These are phyloP conservation scores for Apogon talboti DNA, from an alignment of 2,797 vertebrate species.

Conservation along the genomic window DNA sequence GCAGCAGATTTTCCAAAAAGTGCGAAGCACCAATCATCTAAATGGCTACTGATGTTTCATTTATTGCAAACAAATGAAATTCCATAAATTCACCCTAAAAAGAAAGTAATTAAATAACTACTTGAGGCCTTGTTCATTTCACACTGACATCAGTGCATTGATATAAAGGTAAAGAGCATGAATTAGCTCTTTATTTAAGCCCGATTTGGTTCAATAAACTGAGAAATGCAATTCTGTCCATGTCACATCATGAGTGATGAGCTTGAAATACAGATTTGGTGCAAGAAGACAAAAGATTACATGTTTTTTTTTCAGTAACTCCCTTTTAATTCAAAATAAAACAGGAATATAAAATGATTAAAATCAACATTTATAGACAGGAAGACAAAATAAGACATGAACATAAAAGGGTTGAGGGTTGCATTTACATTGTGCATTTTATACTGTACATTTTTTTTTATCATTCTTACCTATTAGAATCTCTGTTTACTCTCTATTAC, in stretches of 20 bases:
- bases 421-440: conserved; percentile 63
- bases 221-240: no score
- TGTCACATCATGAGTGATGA: no score
- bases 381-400: conserved; percentile 39
- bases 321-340: conserved; percentile 74
- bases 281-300: background rate
- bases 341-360: conserved; percentile 64
- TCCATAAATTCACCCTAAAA: background rate
- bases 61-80: background rate
- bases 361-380: conserved; percentile 55
- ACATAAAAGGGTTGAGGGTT: conserved; percentile 23
- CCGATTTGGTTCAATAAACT: no score
- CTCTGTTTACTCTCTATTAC: conserved; percentile 31
- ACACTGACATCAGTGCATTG: no score
- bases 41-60: background rate
- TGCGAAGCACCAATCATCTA: background rate
- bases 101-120: no score
- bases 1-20: background rate
- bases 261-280: background rate
- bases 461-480: conserved; percentile 9
- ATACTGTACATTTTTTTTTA: conserved; percentile 49
- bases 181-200: no score
- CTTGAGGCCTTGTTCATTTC: no score
- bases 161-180: no score
- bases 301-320: conserved; percentile 30